These are phyloP conservation scores for Glyphotaelius pellucidus DNA, from an alignment of 2,888 invertebrate species.

Conservation along the genomic window DNA sequence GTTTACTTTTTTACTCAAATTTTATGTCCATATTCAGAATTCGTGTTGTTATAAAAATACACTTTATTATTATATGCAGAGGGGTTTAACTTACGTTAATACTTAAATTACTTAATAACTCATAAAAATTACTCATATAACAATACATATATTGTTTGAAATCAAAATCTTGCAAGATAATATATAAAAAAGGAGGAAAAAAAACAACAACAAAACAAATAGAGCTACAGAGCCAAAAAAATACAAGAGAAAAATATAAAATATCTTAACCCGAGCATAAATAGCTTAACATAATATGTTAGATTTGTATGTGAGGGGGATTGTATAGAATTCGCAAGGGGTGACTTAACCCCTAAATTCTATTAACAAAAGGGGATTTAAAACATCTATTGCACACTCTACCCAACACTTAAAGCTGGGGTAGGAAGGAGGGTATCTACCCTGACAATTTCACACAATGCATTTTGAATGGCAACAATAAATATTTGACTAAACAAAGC, in stretches of 20 bases:
- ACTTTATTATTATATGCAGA: not conserved
- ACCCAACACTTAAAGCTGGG: constrained; percentile 56
- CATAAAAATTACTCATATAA: not conserved
- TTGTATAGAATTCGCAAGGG: constrained; percentile 50
- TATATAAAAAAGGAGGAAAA: not conserved
- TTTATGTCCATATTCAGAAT: not conserved
- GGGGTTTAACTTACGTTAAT: not conserved
- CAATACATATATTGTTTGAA: not conserved
- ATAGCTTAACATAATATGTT: constrained; percentile 59
- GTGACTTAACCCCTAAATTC: constrained; percentile 58
- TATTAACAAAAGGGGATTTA: constrained; percentile 65
- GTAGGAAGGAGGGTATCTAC: constrained; percentile 47
- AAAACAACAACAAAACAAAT: not conserved
- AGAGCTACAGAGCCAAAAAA: not conserved
- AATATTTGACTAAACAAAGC: constrained; percentile 31
- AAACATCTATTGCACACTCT: constrained; percentile 57
- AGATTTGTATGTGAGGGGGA: constrained; percentile 50
- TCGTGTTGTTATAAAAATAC: not conserved
- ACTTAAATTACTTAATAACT: not conserved
- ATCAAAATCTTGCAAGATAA: not conserved
- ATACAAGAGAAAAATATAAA: constrained; percentile 42
- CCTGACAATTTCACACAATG: constrained; percentile 62
- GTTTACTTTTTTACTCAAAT: too few relatives aligned
- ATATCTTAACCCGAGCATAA: constrained; percentile 60
- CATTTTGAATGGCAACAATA: constrained; percentile 50